These are phyloP conservation scores for Mesoclemmys tuberculata DNA, from an alignment of 2,113 vertebrate species.

Conservation along the genomic window DNA sequence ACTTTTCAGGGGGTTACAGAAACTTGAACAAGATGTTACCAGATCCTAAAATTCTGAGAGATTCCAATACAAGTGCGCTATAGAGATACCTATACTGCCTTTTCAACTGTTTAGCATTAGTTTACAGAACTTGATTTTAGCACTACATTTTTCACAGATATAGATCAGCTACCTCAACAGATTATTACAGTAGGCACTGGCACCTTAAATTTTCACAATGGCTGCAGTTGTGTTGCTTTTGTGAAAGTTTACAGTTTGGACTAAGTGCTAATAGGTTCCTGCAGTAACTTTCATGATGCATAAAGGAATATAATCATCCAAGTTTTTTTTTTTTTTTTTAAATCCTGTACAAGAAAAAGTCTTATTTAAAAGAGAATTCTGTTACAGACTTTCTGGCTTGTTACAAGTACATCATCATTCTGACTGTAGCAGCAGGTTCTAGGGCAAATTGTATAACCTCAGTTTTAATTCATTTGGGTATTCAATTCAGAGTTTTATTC, in stretches of 20 bases:
- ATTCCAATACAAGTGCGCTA: not conserved
- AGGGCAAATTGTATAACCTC: not conserved
- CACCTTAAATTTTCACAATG: not conserved
- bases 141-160: not conserved
- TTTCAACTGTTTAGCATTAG: accelerated
- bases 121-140: not conserved
- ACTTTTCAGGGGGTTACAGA: not conserved
- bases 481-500: not conserved
- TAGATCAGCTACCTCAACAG: not conserved
- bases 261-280: not conserved
- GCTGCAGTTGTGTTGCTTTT: accelerated
- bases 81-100: not conserved
- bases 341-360: not conserved
- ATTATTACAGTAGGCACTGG: not conserved
- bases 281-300: not conserved
- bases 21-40: not conserved
- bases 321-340: no score
- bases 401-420: not conserved
- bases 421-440: not conserved
- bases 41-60: not conserved
- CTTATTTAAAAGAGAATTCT: not conserved
- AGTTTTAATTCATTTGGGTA: not conserved
- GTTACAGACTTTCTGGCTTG: not conserved
- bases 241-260: not conserved
- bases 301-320: not conserved